Conservation (phyloP, 2,888 invertebrate species). For the Dinocampus coccinellae region DNA sequence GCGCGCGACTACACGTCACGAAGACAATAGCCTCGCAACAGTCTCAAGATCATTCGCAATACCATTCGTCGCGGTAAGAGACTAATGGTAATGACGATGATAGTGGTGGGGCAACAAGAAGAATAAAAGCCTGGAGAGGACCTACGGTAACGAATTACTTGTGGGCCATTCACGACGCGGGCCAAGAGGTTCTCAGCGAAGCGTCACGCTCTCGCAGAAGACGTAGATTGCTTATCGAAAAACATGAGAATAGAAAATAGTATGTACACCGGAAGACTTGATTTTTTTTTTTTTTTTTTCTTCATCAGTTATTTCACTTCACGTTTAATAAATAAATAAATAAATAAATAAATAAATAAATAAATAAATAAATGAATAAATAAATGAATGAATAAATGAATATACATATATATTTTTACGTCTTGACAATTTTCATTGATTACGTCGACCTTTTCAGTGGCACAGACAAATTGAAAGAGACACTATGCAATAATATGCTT, state of each 20-base stretch:
- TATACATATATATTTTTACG: background rate
- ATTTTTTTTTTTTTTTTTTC: constrained; percentile 21
- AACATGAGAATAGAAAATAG: constrained; percentile 41
- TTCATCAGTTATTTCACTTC: too few species aligned
- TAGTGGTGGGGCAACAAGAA: constrained; percentile 2
- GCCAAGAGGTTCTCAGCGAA: constrained; percentile 55
- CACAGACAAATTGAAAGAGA: background rate
- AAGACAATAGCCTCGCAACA: constrained; percentile 52
- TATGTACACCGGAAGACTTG: constrained; percentile 33
- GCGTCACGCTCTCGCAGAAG: constrained; percentile 50
- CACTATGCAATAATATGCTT: background rate
- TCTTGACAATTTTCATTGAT: background rate
- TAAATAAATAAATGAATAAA: too few species aligned
- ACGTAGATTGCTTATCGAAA: constrained; percentile 52
- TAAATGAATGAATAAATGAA: too few species aligned
- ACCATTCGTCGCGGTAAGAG: background rate
- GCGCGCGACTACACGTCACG: constrained; percentile 40
- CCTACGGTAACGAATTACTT: constrained; percentile 29
- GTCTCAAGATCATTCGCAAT: constrained; percentile 6
- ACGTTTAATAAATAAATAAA: too few species aligned
- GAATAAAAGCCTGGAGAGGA: too few species aligned
- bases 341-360: too few species aligned
- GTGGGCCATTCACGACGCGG: constrained; percentile 50
- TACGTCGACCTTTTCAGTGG: background rate
- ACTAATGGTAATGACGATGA: background rate